A percentile compares a stretch with the other conserved stretches of the same genome.
These are phyloP conservation scores for Addax nasomaculatus DNA, from an alignment of 2,113 vertebrate genomes.

Conservation along the genomic window DNA sequence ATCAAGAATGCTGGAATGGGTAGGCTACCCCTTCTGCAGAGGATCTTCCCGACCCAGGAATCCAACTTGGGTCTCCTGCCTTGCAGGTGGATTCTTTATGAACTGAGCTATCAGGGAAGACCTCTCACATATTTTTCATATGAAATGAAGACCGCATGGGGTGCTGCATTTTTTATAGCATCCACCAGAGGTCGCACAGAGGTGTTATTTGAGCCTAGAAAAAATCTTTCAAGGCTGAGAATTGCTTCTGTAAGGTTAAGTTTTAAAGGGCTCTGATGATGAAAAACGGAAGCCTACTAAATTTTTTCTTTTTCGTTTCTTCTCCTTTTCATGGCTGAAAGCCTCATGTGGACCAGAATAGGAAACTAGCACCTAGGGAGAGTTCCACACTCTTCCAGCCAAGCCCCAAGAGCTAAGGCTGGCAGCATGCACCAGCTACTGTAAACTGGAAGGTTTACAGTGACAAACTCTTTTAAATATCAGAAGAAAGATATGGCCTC, in stretches of 20 bases:
- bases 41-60: neutral
- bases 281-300: neutral
- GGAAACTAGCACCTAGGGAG: neutral
- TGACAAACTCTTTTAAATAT: neutral
- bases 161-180: neutral
- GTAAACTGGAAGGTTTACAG: neutral
- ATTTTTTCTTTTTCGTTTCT: neutral
- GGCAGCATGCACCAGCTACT: neutral
- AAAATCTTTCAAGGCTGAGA: neutral
- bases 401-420: neutral
- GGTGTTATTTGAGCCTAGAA: neutral
- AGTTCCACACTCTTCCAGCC: neutral
- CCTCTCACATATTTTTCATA: neutral
- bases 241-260: neutral
- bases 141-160: neutral
- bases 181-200: slow-evolving; percentile 31
- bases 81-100: neutral
- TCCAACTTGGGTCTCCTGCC: neutral
- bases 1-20: neutral
- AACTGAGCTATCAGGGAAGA: neutral
- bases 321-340: neutral
- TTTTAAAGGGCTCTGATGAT: neutral
- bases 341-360: neutral
- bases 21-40: neutral
- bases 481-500: neutral